phyloP scores from a whole-genome alignment of 1,140 invertebrate species.

The Polyergus mexicanus region DNA sequence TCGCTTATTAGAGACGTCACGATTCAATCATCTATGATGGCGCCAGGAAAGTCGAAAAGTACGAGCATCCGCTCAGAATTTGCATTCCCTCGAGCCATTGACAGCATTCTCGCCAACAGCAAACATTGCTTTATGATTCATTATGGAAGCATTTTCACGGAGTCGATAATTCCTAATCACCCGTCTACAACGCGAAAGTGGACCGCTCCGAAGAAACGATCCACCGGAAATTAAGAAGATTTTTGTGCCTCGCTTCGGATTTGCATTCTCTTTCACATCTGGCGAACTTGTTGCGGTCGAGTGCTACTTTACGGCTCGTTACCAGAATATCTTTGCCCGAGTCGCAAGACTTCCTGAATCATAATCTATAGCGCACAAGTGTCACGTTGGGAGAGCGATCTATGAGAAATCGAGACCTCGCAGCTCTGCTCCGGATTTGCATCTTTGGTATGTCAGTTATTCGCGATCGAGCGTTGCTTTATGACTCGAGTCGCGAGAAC shows the following conservation, averaged over 20 bases:
- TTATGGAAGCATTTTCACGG: conserved; percentile 16
- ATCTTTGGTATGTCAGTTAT: conserved; percentile 43
- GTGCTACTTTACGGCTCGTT: conserved; percentile 61
- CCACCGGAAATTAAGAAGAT: conserved; percentile 31
- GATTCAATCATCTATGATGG: conserved; percentile 23
- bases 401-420: conserved; percentile 6
- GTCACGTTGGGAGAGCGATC: conserved; percentile 42
- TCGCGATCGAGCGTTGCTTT: neutral
- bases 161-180: conserved; percentile 35
- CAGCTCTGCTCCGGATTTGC: conserved; percentile 28
- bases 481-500: conserved; percentile 15
- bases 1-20: conserved; percentile 32
- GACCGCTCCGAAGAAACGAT: neutral
- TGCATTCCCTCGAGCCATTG: conserved; percentile 28
- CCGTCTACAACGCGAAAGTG: conserved; percentile 6
- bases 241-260: conserved; percentile 5
- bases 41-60: neutral
- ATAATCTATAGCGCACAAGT: conserved; percentile 34
- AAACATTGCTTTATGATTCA: conserved; percentile 34
- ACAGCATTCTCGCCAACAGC: conserved; percentile 17
- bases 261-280: conserved; percentile 52
- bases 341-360: conserved; percentile 44
- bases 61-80: conserved; percentile 9
- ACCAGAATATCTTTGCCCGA: conserved; percentile 38
- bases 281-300: conserved; percentile 57